phyloP scores from a whole-genome alignment of 2,888 invertebrate species.

The Troides helena region DNA sequence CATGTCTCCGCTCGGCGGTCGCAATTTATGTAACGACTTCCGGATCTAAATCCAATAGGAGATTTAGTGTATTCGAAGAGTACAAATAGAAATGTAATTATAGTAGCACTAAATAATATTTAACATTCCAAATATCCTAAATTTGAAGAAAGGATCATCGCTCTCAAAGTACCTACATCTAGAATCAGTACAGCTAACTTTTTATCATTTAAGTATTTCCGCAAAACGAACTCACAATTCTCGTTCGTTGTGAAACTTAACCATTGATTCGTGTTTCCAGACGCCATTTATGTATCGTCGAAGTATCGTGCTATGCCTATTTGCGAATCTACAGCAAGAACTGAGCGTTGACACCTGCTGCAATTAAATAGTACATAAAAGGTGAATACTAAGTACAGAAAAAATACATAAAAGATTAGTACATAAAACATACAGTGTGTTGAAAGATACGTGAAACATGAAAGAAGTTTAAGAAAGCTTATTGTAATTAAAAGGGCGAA shows the following conservation, averaged over 20 bases:
- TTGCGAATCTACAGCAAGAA: not conserved
- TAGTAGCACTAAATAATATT: not conserved
- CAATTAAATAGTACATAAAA: not conserved
- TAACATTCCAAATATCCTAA: not conserved
- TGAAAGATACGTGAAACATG: too few relatives aligned
- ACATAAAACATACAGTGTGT: not conserved
- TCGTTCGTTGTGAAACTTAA: not conserved
- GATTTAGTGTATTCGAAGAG: not conserved
- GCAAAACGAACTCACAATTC: not conserved
- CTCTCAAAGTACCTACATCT: not conserved
- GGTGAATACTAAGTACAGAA: not conserved
- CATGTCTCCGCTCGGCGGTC: constrained; percentile 5
- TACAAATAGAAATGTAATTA: not conserved
- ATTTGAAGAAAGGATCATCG: not conserved
- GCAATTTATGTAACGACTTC: constrained; percentile 15
- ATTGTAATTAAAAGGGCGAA: too few relatives aligned
- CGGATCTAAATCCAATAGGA: constrained; percentile 9
- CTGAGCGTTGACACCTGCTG: not conserved
- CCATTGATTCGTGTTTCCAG: not conserved
- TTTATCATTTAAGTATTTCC: too few relatives aligned
- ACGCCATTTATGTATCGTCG: too few relatives aligned
- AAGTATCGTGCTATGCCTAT: not conserved
- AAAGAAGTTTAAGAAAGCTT: too few relatives aligned
- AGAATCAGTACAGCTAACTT: not conserved
- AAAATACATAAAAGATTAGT: not conserved